phyloP scores from a whole-genome alignment of 1,140 invertebrate species.

The Diabrotica undecimpunctata region DNA sequence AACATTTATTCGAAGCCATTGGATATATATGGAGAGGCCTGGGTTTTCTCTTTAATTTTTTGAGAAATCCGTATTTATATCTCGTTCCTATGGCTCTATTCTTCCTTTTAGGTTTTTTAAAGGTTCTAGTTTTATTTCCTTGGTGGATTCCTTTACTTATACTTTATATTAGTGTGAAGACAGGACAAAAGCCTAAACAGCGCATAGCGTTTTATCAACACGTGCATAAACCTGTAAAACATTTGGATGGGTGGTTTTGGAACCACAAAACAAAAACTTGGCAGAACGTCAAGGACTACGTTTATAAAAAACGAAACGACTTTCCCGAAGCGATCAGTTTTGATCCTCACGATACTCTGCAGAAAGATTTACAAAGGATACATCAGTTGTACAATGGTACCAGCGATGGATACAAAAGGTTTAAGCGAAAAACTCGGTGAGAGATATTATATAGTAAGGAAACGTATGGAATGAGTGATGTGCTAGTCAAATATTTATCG shows the following conservation, averaged over 20 bases:
- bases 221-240: conserved; percentile 41
- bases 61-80: conserved; percentile 40
- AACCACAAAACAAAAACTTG: conserved; percentile 44
- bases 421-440: too few species aligned
- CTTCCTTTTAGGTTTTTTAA: conserved; percentile 35
- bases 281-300: conserved; percentile 36
- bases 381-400: conserved; percentile 6
- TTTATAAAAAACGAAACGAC: conserved; percentile 19
- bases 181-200: conserved; percentile 31
- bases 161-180: conserved; percentile 32
- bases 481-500: too few species aligned
- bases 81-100: conserved; percentile 36
- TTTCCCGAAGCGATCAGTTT: not conserved
- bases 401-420: not conserved
- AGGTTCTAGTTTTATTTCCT: conserved; percentile 40
- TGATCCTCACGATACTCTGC: conserved; percentile 8
- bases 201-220: conserved; percentile 40
- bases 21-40: conserved; percentile 31
- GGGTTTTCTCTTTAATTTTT: conserved; percentile 29
- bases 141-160: conserved; percentile 44
- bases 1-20: conserved; percentile 39
- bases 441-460: too few species aligned
- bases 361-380: conserved; percentile 3
- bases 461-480: too few species aligned
- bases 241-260: conserved; percentile 45